Evolutionary conservation across 2,797 vertebrate species (phyloP).

Genomic region (Acanthurus lineatus): DNA sequence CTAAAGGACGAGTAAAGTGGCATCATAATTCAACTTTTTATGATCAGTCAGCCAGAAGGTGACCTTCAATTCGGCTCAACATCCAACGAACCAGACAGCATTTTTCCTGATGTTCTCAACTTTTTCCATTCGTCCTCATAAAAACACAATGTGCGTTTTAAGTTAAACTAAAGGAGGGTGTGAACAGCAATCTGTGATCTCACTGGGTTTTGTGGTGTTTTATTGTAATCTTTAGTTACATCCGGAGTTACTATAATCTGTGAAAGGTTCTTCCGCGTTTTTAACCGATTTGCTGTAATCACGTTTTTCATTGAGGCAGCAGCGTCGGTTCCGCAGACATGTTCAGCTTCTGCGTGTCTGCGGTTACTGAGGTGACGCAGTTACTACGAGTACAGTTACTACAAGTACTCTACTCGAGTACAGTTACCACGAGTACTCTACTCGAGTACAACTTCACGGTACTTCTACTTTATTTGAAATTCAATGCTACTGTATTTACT

Average conservation of each 20-base stretch:
- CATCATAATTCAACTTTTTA: fast-evolving
- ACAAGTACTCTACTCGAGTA: not conserved
- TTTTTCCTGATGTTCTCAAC: not conserved
- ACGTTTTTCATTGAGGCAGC: not conserved
- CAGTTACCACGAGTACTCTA: not conserved
- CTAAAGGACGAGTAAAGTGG: fast-evolving
- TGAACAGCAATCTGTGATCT: not conserved
- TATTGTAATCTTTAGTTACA: not conserved
- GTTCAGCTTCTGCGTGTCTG: not conserved
- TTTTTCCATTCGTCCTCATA: not conserved
- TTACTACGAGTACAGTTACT: too few species aligned
- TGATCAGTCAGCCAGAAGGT: fast-evolving
- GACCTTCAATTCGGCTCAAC: slow-evolving; percentile 12
- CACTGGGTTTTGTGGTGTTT: not conserved
- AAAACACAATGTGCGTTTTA: not conserved
- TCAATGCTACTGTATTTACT: not conserved
- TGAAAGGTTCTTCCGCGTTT: not conserved
- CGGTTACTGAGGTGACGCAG: not conserved
- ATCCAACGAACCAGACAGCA: not conserved
- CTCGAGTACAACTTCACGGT: not conserved
- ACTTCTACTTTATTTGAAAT: not conserved
- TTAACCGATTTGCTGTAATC: not conserved
- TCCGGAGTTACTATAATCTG: not conserved
- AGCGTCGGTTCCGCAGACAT: not conserved
- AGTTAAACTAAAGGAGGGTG: too few species aligned